Percentiles rank a stretch among this genome's conserved stretches.
Evolutionary conservation across 2,797 vertebrate species (phyloP).

Genomic region (Tadarida brasiliensis): DNA sequence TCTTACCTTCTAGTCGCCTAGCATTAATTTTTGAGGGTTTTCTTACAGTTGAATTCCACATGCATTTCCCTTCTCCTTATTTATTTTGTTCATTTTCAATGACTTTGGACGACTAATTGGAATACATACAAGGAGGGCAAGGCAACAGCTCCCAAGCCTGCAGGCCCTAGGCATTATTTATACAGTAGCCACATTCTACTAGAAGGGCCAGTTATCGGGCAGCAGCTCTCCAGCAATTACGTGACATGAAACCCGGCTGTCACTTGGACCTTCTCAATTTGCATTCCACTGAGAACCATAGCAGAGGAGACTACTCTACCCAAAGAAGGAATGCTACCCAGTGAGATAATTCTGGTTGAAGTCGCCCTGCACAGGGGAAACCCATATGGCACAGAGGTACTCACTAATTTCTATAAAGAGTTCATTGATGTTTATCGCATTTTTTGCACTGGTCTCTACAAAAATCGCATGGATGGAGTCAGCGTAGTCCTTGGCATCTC

Average conservation of each 20-base stretch:
- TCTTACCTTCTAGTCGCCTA: not conserved
- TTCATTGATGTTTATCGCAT: slow-evolving; percentile 99
- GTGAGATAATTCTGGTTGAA: slow-evolving; percentile 6
- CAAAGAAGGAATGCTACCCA: not conserved
- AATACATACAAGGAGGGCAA: slow-evolving; percentile 43
- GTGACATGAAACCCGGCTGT: not conserved
- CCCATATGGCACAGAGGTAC: slow-evolving; percentile 84
- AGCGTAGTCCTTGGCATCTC: slow-evolving; percentile 98
- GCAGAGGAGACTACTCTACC: not conserved
- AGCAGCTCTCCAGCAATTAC: not conserved
- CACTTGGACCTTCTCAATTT: not conserved
- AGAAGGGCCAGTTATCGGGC: not conserved
- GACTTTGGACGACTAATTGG: slow-evolving; percentile 65
- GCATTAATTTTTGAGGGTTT: slow-evolving; percentile 14
- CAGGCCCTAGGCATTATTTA: slow-evolving; percentile 19
- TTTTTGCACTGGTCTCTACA: slow-evolving; percentile 99
- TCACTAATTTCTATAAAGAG: slow-evolving; percentile 99
- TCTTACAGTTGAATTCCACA: not conserved
- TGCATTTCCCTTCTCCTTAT: slow-evolving; percentile 24
- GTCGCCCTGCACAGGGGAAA: slow-evolving; percentile 52
- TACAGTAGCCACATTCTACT: slow-evolving; percentile 21
- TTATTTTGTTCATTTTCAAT: slow-evolving; percentile 26
- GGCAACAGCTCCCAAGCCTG: slow-evolving; percentile 25
- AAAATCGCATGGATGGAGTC: slow-evolving; percentile 99
- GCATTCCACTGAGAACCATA: not conserved